Base-by-base conservation (phyloP, 2,797 vertebrate species). In the Lagodon rhomboides region DNA sequence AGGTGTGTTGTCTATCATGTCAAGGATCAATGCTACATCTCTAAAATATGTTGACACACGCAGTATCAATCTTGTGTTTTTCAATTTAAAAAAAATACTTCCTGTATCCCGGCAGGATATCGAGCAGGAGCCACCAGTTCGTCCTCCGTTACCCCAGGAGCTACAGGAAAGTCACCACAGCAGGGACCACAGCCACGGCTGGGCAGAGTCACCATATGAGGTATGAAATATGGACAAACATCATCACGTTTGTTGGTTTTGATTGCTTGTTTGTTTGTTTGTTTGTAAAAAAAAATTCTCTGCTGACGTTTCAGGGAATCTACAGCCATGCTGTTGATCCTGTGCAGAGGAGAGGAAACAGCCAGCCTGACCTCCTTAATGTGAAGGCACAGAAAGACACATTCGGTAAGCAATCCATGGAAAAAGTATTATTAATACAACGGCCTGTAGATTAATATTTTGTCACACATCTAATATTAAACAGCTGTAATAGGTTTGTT, bases 121-220 rank as follows among this genome's bases (percentile, higher is more conserved):
- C 27, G 93, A 94, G 56, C 86, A 82, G 18, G 91, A 93, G 43
- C 89, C 93, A 23, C 95, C 95, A 11, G 66, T 82, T 12, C 94
- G 95, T 2, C 95, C 95, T 16, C 94, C 95, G 0, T 89, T 95
- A 85, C 95, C 95, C 56, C 84, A 89, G 86, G 92, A 95, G 73
- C 73, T 95, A 15, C 91, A 91, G 79, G 88, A 88, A 55, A 71
- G 61, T 65, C 83, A 79, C 54, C 85, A 88, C 34, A 80, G 61
- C 65, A 73, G 81, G 73, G 86, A 88, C n/a, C 75, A 47, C 49
- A 56, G 78, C 44, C 83, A 72, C 3, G 84, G 72, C 46, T 94
- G 93, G 85, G 68, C 75, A 41, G 93, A 94, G 55, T 84, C 81
- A 5, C 79, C 84, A n/a, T 91, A 93, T 72, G 93, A 94, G 90